These are phyloP conservation scores for Oxycera nigricornis DNA, from an alignment of 2,888 invertebrate genomes.

Conservation along the genomic window DNA sequence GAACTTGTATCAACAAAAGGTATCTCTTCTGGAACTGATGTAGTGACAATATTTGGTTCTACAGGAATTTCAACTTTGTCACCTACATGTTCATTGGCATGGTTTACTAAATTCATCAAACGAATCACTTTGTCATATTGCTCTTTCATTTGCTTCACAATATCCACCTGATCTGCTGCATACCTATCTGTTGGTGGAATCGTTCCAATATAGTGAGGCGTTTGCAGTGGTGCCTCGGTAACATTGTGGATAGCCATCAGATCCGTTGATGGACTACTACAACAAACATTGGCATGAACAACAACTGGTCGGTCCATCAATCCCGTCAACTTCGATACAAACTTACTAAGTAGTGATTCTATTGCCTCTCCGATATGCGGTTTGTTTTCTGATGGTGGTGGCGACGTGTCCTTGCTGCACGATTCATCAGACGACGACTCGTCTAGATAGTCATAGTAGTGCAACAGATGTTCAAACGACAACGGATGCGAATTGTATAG, in stretches of 20 bases:
- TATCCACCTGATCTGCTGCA: background rate
- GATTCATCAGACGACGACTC: background rate
- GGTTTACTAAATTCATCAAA: too few relatives aligned
- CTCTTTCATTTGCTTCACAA: background rate
- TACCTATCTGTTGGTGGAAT: background rate
- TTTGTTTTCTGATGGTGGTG: background rate
- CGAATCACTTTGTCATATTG: background rate
- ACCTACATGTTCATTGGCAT: too few relatives aligned
- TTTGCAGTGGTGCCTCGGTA: background rate
- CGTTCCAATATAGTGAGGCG: background rate
- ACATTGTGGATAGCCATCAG: background rate
- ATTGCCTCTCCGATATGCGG: background rate
- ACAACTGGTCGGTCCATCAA: background rate
- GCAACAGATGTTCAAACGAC: background rate
- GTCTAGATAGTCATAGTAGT: background rate
- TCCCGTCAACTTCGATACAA: background rate
- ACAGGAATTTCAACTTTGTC: too few relatives aligned
- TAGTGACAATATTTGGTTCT: too few relatives aligned
- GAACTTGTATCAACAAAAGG: too few relatives aligned
- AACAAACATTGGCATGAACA: conserved; percentile 9
- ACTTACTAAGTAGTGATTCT: background rate
- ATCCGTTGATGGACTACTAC: background rate
- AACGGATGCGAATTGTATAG: background rate
- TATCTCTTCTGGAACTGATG: too few relatives aligned
- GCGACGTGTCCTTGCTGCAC: background rate